Conservation (phyloP, 2,113 vertebrate species). For the Clinocottus analis region DNA sequence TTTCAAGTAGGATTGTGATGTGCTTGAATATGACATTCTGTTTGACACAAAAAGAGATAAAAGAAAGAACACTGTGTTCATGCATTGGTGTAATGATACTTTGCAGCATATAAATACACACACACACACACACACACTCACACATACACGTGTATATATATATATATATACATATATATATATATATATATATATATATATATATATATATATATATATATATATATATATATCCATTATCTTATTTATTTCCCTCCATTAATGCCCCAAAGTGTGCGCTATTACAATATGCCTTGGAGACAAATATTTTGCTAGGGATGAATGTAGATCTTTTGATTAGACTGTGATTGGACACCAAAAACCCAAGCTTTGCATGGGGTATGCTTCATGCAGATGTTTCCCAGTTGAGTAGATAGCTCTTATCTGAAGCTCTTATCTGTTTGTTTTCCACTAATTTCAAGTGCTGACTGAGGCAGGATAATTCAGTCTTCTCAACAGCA, state of each 20-base stretch:
- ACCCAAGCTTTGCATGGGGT: slow-evolving; percentile 37
- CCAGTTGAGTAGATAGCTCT: slow-evolving; percentile 23
- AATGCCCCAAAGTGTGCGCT: not conserved
- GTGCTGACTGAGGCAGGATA: slow-evolving; percentile 61
- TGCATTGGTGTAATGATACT: no score
- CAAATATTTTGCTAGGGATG: not conserved
- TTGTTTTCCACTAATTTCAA: slow-evolving; percentile 63
- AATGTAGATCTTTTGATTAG: slow-evolving; percentile 14
- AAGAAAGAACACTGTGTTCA: no score
- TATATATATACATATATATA: no score
- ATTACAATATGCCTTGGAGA: not conserved
- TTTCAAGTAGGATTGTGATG: no score
- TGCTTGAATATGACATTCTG: no score
- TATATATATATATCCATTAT: no score
- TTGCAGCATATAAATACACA: no score
- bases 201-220: no score
- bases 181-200: no score
- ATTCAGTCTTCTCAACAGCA: slow-evolving; percentile 62
- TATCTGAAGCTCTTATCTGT: slow-evolving; percentile 64
- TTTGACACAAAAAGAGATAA: no score
- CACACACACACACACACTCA: no score
- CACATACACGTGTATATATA: no score
- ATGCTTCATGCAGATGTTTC: slow-evolving; percentile 36
- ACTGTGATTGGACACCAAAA: slow-evolving; percentile 29
- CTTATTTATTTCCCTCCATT: not conserved